Evolutionary conservation across 2,888 invertebrate genomes (phyloP).

Genomic region (Parnassius glacialis): DNA sequence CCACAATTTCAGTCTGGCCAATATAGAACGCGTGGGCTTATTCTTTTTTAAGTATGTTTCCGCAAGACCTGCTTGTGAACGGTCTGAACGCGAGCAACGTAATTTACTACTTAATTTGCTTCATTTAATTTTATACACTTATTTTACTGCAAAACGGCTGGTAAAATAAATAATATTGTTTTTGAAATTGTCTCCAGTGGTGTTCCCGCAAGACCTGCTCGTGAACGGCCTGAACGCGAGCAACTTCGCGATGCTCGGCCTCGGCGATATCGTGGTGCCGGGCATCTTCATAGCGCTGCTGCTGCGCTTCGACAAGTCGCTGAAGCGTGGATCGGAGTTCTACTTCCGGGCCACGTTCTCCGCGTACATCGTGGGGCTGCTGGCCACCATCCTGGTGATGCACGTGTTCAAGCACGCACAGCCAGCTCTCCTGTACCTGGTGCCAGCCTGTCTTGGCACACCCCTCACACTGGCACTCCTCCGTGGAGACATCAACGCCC

Average conservation of each 20-base stretch:
- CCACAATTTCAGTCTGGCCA: no score
- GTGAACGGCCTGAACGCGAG: slow-evolving; percentile 93
- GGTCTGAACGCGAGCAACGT: no score
- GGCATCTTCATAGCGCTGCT: slow-evolving; percentile 99
- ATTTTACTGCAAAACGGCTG: no score
- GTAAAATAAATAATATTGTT: no score
- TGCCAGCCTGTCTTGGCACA: slow-evolving; percentile 96
- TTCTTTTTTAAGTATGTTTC: no score
- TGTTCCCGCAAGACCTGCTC: slow-evolving; percentile 98
- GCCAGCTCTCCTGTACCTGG: slow-evolving; percentile 97
- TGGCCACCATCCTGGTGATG: slow-evolving; percentile 98
- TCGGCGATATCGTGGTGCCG: slow-evolving; percentile 99
- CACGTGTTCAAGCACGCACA: slow-evolving; percentile 99
- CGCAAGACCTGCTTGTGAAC: no score
- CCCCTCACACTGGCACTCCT: slow-evolving; percentile 93
- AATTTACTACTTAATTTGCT: no score
- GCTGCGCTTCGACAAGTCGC: slow-evolving; percentile 95
- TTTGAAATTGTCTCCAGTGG: slow-evolving; percentile 82
- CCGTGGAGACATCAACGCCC: slow-evolving; percentile 92
- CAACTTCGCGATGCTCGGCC: slow-evolving; percentile 99
- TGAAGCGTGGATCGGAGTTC: slow-evolving; percentile 88
- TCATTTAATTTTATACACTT: no score
- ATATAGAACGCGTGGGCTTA: no score
- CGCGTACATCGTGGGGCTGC: slow-evolving; percentile 96
- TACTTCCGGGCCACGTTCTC: slow-evolving; percentile 86